Percentiles rank a stretch among this genome's conserved stretches.
Evolutionary conservation across 2,113 vertebrate genomes (phyloP).

Genomic region (Pomatostomus ruficeps): DNA sequence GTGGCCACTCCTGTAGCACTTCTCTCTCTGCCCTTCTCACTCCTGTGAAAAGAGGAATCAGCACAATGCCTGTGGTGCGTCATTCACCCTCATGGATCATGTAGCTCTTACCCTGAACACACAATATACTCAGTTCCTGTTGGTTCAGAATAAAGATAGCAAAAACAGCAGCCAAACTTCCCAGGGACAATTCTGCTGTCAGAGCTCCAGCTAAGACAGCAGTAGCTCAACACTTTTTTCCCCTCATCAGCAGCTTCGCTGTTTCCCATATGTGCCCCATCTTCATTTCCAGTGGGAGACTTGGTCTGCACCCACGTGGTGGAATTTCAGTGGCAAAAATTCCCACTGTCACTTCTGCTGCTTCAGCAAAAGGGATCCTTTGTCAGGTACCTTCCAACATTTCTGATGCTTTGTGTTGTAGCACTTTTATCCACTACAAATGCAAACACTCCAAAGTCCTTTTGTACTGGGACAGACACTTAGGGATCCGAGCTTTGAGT

Average conservation of each 20-base stretch:
- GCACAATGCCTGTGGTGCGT: neutral
- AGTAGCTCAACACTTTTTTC: slow-evolving; percentile 1
- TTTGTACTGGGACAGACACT: neutral
- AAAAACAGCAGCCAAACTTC: slow-evolving; percentile 48
- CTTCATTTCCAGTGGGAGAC: neutral
- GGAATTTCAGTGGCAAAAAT: neutral
- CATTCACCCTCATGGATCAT: neutral
- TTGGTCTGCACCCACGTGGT: neutral
- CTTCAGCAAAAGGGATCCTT: neutral
- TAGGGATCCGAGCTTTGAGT: neutral
- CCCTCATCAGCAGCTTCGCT: neutral
- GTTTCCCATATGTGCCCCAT: neutral
- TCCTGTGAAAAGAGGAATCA: neutral
- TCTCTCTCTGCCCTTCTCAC: neutral
- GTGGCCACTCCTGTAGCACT: neutral
- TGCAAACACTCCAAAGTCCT: neutral
- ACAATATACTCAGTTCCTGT: neutral
- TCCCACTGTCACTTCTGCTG: neutral
- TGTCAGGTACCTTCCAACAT: neutral
- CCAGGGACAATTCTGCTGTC: slow-evolving; percentile 52
- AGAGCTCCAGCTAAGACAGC: slow-evolving; percentile 31
- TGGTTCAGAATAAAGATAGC: slow-evolving; percentile 37
- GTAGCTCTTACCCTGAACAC: neutral
- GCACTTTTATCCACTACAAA: neutral
- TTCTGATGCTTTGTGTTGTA: neutral